Evolutionary conservation across 2,888 invertebrate species (phyloP), one percentile per base, ranked within the genome.

Genomic region (Hyalella azteca): DNA sequence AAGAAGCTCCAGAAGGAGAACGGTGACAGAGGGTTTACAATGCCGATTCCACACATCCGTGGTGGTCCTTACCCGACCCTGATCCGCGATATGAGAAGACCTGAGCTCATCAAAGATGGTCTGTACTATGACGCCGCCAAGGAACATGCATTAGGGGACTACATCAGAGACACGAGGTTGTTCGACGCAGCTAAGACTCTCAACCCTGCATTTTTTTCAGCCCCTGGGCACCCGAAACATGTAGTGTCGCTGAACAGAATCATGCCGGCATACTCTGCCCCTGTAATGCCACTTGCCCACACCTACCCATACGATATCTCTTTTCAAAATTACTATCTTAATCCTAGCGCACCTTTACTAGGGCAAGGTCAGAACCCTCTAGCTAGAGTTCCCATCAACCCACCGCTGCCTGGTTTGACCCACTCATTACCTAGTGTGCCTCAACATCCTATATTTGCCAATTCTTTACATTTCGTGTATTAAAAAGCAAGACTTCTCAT

Each of bases 1-100:
- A 99, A 99, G 89, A 91, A 98, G n/a, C 96, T 98, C 0, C 94
- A 96, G 81, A 96, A 95, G 87, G 98, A 98, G 78, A 81, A 80
- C 39, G 81, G 81, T n/a, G 73, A 75, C 5, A 22, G 75, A 9
- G 66, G 32, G 3, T 19, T 66, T 0, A 36, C 36, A 7, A 26
- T 32, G 15, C 19, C 32, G 9, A 2, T 66, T 15, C 66, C 66
- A 2, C 29, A 66, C 13, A 19, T 36, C 36, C 66, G 66, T 36
- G 66, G 66, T 0, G 66, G 66, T 4, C 66, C 66, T 13, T 66
- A 66, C n/a, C 66, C 66, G 13, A 36, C 29, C 7, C 13, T 66
- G n/a, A 7, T 66, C 13, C 36, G 66, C 7, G 66, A 66, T 19
- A 4, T 15, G 4, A 11, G 66, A 13, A 54, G 54, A 22, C 54